These are phyloP conservation scores for Mallotus villosus DNA, from an alignment of 2,797 vertebrate species.

Conservation along the genomic window DNA sequence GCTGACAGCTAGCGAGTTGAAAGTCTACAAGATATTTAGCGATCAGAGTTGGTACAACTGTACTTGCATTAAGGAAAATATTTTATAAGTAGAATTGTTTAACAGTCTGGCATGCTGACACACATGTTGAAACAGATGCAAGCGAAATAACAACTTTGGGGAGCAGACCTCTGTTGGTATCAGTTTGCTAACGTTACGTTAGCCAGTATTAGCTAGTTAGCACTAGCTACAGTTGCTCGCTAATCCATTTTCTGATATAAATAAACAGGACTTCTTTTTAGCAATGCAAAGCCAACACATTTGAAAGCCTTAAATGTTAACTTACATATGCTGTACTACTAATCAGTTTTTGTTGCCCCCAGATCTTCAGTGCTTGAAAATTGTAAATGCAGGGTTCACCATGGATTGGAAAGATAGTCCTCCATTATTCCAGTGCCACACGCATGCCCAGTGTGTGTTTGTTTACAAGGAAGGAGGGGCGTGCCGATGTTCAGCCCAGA, in stretches of 20 bases:
- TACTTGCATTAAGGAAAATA: background rate
- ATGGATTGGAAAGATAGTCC: slow-evolving; percentile 61
- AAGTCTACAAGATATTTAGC: background rate
- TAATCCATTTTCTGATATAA: slow-evolving; percentile 3
- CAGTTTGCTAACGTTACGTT: background rate
- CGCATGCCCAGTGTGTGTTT: slow-evolving; percentile 76
- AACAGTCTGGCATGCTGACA: background rate
- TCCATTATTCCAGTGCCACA: slow-evolving; percentile 70
- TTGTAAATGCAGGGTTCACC: slow-evolving; percentile 54
- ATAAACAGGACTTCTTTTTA: slow-evolving; percentile 11
- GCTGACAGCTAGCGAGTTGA: background rate
- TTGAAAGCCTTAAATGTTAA: slow-evolving; percentile 30
- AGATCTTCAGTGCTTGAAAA: slow-evolving; percentile 36
- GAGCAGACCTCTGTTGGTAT: background rate
- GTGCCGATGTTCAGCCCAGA: slow-evolving; percentile 16
- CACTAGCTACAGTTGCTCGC: slow-evolving; percentile 21
- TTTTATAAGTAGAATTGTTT: background rate
- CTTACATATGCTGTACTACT: slow-evolving; percentile 58
- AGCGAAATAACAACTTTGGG: slow-evolving; percentile 5
- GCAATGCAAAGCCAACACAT: slow-evolving; percentile 44
- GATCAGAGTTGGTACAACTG: background rate
- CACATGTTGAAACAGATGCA: background rate
- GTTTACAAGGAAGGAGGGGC: slow-evolving; percentile 71
- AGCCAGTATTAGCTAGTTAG: slow-evolving; percentile 11
- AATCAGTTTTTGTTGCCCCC: slow-evolving; percentile 26